Conservation (phyloP, 2,797 vertebrate genomes). For the Kryptopterus vitreolus region DNA sequence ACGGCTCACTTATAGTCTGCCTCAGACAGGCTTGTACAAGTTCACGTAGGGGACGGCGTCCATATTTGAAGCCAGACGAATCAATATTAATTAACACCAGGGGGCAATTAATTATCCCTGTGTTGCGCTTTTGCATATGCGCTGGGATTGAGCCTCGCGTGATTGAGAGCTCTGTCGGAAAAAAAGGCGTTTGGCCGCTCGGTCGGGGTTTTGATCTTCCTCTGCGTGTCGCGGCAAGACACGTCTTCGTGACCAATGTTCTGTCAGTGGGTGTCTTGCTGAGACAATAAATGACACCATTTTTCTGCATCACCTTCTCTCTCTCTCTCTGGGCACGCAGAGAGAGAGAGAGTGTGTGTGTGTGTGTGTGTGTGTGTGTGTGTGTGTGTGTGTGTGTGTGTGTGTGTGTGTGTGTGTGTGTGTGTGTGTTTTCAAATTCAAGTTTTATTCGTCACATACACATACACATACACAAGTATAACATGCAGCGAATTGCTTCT, state of each 20-base stretch:
- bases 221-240: slow-evolving; percentile 43
- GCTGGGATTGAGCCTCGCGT: neutral
- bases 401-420: too few relatives aligned
- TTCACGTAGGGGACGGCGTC: slow-evolving; percentile 4
- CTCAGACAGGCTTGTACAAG: neutral
- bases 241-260: neutral
- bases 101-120: slow-evolving; percentile 13
- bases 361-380: too few relatives aligned
- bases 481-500: too few relatives aligned
- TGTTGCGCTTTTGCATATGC: slow-evolving; percentile 7
- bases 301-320: slow-evolving; percentile 10
- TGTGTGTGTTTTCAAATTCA: too few relatives aligned
- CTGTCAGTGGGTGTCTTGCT: neutral
- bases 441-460: too few relatives aligned
- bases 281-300: slow-evolving; percentile 7
- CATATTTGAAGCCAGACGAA: slow-evolving; percentile 6
- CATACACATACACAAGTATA: too few relatives aligned
- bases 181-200: slow-evolving; percentile 29
- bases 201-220: slow-evolving; percentile 41
- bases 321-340: too few relatives aligned
- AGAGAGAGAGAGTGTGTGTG: too few relatives aligned
- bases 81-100: slow-evolving; percentile 8
- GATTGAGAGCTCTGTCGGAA: slow-evolving; percentile 1
- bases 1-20: neutral
- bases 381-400: too few relatives aligned